Conservation (phyloP, 2,113 vertebrate genomes). For the Eleginops maclovinus region DNA sequence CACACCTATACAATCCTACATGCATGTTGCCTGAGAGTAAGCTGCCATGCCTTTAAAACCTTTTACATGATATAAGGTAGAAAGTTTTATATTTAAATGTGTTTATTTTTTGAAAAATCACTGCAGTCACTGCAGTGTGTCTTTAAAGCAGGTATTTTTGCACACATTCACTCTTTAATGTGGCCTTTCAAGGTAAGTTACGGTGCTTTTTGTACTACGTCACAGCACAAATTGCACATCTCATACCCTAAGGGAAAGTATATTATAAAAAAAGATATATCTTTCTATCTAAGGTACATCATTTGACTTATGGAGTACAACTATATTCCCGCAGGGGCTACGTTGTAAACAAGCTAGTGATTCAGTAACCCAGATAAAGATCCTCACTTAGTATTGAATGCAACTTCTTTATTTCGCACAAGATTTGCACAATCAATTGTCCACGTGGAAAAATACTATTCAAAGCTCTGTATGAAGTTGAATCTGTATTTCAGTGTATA, state of each 20-base stretch:
- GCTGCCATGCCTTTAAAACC: conserved; percentile 13
- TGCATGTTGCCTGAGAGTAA: conserved; percentile 27
- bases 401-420: conserved; percentile 52
- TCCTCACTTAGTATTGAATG: conserved; percentile 34
- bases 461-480: conserved; percentile 47
- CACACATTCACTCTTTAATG: conserved; percentile 42
- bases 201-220: conserved; percentile 24
- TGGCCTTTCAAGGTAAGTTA: conserved; percentile 45
- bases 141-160: conserved; percentile 42
- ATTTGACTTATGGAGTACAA: not conserved
- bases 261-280: conserved; percentile 5
- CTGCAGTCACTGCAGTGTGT: conserved; percentile 25
- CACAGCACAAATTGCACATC: conserved; percentile 39
- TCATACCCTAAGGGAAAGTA: conserved; percentile 19
- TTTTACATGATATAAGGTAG: conserved; percentile 9
- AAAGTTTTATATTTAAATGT: conserved; percentile 36
- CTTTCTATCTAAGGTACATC: conserved; percentile 11
- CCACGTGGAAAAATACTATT: conserved; percentile 37
- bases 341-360: not conserved
- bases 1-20: conserved; percentile 19
- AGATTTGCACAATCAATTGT: conserved; percentile 73
- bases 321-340: not conserved
- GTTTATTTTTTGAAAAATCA: conserved; percentile 45
- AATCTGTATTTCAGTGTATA: conserved; percentile 46
- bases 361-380: conserved; percentile 17